A percentile compares a stretch with the other conserved stretches of the same genome.
These are phyloP conservation scores for Tenodera sinensis DNA, from an alignment of 2,888 invertebrate species.

Conservation along the genomic window DNA sequence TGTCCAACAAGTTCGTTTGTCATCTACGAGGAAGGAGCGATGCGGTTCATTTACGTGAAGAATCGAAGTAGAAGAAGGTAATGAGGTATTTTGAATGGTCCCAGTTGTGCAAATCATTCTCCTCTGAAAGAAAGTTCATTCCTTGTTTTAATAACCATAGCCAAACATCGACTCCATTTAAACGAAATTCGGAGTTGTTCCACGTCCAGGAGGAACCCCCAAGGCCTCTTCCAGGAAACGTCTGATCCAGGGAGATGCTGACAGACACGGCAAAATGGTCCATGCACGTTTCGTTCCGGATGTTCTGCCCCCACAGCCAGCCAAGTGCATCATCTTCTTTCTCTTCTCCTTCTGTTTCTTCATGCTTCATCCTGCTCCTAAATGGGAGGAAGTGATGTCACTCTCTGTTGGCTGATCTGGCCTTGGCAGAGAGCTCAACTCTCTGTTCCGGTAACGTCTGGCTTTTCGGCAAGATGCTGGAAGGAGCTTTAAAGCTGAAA, in stretches of 20 bases:
- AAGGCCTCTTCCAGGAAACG: background rate
- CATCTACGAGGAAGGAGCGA: background rate
- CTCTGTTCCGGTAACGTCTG: too few species aligned
- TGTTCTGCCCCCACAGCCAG: background rate
- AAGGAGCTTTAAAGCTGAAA: too few species aligned
- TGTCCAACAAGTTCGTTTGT: too few species aligned
- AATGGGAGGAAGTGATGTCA: background rate
- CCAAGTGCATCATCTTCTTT: background rate
- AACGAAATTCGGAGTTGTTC: background rate
- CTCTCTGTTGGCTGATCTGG: background rate
- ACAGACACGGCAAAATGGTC: background rate
- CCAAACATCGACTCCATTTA: background rate
- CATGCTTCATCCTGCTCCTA: background rate
- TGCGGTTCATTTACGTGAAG: background rate
- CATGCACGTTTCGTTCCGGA: background rate
- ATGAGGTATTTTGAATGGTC: background rate
- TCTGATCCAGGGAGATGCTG: background rate
- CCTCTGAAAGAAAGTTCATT: background rate
- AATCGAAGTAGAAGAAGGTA: background rate
- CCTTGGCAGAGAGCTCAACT: background rate
- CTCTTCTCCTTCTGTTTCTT: background rate
- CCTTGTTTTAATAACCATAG: background rate
- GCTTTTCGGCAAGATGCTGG: too few species aligned
- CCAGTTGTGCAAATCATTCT: background rate
- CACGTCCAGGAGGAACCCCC: background rate